A percentile compares a stretch with the other conserved stretches of the same genome.
Evolutionary conservation across 2,888 invertebrate genomes (phyloP).

Genomic region (Ommatoiulus sabulosus): DNA sequence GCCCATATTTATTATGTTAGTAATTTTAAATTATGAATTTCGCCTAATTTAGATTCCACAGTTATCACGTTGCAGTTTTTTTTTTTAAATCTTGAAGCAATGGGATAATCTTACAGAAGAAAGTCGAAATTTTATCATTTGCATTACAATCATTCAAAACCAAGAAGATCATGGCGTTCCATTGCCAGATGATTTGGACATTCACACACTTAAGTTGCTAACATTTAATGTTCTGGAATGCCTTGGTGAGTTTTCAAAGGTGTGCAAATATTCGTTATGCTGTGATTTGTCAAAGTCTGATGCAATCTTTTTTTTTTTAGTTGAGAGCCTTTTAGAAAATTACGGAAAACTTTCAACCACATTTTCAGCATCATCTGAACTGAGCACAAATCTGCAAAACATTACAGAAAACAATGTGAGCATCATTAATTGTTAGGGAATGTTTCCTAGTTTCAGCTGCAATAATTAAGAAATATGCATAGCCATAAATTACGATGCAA

Average conservation of each 20-base stretch:
- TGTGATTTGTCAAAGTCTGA: background rate
- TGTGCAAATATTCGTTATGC: background rate
- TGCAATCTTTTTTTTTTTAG: background rate
- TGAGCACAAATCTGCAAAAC: background rate
- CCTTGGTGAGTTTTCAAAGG: background rate
- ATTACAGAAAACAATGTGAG: background rate
- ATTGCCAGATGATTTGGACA: background rate
- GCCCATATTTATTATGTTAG: background rate
- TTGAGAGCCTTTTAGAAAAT: background rate
- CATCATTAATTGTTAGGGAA: background rate
- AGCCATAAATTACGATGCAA: background rate
- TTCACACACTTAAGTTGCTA: background rate
- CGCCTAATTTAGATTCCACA: background rate
- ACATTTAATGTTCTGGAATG: conserved; percentile 1
- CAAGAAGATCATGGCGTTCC: background rate
- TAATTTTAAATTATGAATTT: background rate
- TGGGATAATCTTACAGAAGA: background rate
- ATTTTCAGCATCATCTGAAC: background rate
- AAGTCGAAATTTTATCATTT: background rate
- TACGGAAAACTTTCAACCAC: background rate
- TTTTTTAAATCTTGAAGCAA: background rate
- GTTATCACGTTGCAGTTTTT: background rate
- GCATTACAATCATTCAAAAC: background rate
- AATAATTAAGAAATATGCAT: background rate
- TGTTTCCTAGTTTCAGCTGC: background rate